phyloP scores from a whole-genome alignment of 2,888 invertebrate genomes.

The Priapulus caudatus region DNA sequence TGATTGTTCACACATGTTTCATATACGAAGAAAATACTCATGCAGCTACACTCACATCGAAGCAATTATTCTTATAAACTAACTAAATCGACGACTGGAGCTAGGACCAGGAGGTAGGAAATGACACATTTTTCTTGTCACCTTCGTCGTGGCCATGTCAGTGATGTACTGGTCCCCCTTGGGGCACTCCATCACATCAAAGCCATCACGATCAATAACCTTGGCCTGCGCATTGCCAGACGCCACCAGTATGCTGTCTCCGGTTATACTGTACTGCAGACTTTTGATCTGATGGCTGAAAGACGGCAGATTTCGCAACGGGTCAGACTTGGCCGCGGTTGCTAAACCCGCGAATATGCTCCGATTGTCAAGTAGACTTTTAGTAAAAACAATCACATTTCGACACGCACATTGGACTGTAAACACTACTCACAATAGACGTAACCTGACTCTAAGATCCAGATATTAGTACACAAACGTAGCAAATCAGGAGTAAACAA shows the following conservation, averaged over 20 bases:
- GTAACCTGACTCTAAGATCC: no score
- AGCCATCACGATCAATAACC: slow-evolving; percentile 84
- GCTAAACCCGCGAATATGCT: no score
- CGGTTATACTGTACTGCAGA: slow-evolving; percentile 81
- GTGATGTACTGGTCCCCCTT: slow-evolving; percentile 92
- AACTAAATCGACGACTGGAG: background rate
- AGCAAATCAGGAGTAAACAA: no score
- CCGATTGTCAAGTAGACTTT: no score
- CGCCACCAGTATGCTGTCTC: slow-evolving; percentile 81
- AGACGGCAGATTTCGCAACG: no score
- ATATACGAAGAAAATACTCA: background rate
- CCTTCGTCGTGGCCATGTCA: slow-evolving; percentile 78
- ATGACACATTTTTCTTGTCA: slow-evolving; percentile 4
- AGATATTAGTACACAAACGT: no score
- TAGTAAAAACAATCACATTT: no score
- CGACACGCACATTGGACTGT: no score
- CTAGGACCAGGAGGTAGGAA: slow-evolving; percentile 4
- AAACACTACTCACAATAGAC: no score
- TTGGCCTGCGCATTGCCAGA: slow-evolving; percentile 72
- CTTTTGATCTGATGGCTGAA: slow-evolving; percentile 69
- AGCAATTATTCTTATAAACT: background rate
- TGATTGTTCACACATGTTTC: background rate
- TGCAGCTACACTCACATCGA: background rate
- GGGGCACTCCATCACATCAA: slow-evolving; percentile 78
- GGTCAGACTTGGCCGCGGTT: no score